Base-by-base conservation (phyloP, 1,140 invertebrate species). In the Chymomyza costata region DNA sequence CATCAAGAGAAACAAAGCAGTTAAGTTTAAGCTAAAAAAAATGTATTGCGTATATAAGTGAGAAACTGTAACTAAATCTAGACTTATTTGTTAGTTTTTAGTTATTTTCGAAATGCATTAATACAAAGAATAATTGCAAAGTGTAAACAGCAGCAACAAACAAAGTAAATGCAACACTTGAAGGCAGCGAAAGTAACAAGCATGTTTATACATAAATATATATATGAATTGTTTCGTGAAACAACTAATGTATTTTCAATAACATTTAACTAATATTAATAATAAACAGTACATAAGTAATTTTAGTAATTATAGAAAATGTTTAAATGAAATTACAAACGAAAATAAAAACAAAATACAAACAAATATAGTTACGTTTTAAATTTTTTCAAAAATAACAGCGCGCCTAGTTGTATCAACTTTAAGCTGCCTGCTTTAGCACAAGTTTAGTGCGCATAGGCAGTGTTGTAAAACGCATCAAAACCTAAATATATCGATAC, bases 251-350 rank as follows among this genome's bases (percentile, higher is more conserved):
- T 78, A 78, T 80, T 80, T 80, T 80, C 73, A 80, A 80, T 80
- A 80, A 80, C 81, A 78, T 71, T 82, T 76, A 81, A 81, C 73
- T 70, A 82, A 81, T 71, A 82, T 82, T 68, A 82, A 67, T 76
- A 64, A 78, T 65, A 71, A 34, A 38, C 73, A 80, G 74, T 73
- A 51, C 63, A 83, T 83, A 83, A 83, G 68, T 83, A 83, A 83
- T 78, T 83, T 83, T 83, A 83, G 81, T 83, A 83, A 84, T 73
- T 82, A 83, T 83, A 83, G 81, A 83, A 82, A 83, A 83, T 83
- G 82, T 83, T 83, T 83, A 70, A 83, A 83, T 83, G 71, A 78
- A 82, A 74, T 74, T 82, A 78, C 63, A 74, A 80, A 82, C 69
- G 55, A 78, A 82, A 83, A 70, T 81, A 80, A 83, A 82, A 61